Base-by-base conservation (phyloP, 2,113 vertebrate genomes). In the Eulacestoma nigropectus region DNA sequence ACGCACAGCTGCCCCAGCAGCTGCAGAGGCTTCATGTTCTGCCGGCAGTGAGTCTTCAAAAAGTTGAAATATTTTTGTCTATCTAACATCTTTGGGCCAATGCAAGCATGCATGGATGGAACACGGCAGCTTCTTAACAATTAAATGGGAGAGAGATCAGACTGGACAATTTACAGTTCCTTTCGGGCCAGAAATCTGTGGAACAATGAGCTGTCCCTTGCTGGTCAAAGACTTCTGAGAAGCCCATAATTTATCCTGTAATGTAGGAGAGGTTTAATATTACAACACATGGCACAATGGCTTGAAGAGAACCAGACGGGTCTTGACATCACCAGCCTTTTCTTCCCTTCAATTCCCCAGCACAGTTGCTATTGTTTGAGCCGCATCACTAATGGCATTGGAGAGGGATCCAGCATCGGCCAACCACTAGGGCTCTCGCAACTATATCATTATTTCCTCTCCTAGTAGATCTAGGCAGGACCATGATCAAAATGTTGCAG, bases 291-390 rank as follows among this genome's bases (percentile, higher is more conserved):
- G 91, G 78, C 64, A 93, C 93, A 96, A 96, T 90, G 91, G 57
- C 55, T 88, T 96, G 91, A 95, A 95, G 84, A 91, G 93, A 95
- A 93, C 92, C 90, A 95, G 85, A 94, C 3, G 44, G 79, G 88
- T 88, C 93, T 90, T 95, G 88, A 86, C 90, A 95, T 94, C 85
- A 96, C 44, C 65, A 92, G 88, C 47, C n/a, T 90, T 90, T 96
- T 87, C 81, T 83, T 93, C 70, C 46, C 73, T 63, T 70, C 65
- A 57, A 7, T 78, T 90, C 73, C 85, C 73, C 44, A 33, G 72
- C 0, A 1, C 4, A 0, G 32, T 32, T 56, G 69, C 88, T 89
- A 93, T 95, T 97, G 83, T 96, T 75, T 4, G 9, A 94, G 56
- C n/a, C 69, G 84, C 88, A 56, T 92, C 88, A 81, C 90, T 95